Percentiles rank a stretch among this genome's conserved stretches.
Evolutionary conservation across 2,797 vertebrate genomes (phyloP).

Genomic region (Peromyscus melanophrys): DNA sequence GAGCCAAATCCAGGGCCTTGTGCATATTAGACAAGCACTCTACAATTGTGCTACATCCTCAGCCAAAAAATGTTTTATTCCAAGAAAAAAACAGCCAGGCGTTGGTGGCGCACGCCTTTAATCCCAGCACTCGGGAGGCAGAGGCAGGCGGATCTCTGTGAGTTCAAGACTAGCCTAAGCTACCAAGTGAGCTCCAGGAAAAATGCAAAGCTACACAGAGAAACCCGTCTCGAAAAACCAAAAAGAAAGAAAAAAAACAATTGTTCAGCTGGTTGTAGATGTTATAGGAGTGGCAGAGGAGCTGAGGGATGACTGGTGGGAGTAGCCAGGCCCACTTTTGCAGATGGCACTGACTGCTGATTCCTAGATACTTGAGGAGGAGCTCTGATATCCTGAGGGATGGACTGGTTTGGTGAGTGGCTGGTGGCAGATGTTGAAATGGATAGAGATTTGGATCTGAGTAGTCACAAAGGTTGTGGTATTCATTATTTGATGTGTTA

Average conservation of each 20-base stretch:
- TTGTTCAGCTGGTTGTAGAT: not conserved
- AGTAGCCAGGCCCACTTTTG: not conserved
- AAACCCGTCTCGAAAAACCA: too few species aligned
- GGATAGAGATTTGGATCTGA: not conserved
- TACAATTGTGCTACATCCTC: not conserved
- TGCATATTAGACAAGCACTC: not conserved
- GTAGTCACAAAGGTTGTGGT: not conserved
- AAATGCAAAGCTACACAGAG: too few species aligned
- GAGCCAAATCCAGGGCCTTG: not conserved
- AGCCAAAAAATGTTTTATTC: not conserved
- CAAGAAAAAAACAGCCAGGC: not conserved
- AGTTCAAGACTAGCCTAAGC: too few species aligned
- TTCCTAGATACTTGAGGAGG: accelerated
- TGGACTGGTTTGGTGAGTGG: not conserved
- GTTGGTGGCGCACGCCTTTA: too few species aligned
- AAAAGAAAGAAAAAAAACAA: too few species aligned
- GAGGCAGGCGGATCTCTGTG: too few species aligned
- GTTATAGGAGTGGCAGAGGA: not conserved
- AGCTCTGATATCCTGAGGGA: not conserved
- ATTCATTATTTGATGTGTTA: not conserved
- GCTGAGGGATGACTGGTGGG: not conserved
- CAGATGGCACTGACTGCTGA: not conserved
- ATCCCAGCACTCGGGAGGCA: too few species aligned
- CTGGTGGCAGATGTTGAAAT: not conserved
- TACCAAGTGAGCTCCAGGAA: too few species aligned